These are phyloP conservation scores for Athene cunicularia DNA, from an alignment of 2,113 vertebrate genomes.

Conservation along the genomic window DNA sequence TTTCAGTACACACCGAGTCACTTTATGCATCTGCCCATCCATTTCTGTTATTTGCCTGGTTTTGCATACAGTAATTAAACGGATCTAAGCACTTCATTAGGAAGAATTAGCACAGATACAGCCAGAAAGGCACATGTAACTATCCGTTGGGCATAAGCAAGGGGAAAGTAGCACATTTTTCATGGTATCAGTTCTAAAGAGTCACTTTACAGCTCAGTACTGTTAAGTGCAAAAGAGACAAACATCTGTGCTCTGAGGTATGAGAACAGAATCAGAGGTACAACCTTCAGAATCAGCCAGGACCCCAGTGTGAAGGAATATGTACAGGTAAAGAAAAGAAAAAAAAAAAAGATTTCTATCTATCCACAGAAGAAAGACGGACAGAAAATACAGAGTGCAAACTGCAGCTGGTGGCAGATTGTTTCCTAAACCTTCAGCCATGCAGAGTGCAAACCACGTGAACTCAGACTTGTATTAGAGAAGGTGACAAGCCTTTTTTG, in stretches of 20 bases:
- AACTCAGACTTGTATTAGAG: not conserved
- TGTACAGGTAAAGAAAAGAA: not conserved
- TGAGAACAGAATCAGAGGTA: not conserved
- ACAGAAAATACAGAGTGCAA: not conserved
- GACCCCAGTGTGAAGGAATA: not conserved
- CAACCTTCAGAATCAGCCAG: not conserved
- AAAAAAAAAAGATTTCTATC: not conserved
- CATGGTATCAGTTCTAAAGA: accelerated
- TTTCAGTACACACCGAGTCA: not conserved
- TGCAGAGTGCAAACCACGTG: not conserved
- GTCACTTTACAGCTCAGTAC: not conserved
- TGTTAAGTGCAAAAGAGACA: not conserved
- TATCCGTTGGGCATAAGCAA: not conserved
- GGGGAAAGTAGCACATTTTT: not conserved
- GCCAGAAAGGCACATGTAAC: not conserved
- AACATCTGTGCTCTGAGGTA: not conserved
- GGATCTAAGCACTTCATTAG: not conserved
- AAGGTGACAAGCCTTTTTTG: not conserved
- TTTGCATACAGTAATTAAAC: not conserved
- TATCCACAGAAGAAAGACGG: not conserved
- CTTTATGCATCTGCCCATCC: not conserved
- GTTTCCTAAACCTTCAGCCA: not conserved
- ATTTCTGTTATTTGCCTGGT: not conserved
- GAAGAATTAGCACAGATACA: not conserved
- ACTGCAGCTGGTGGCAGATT: not conserved